Base-by-base conservation (phyloP, 2,888 invertebrate genomes). In the Torymus aiolomorphi region DNA sequence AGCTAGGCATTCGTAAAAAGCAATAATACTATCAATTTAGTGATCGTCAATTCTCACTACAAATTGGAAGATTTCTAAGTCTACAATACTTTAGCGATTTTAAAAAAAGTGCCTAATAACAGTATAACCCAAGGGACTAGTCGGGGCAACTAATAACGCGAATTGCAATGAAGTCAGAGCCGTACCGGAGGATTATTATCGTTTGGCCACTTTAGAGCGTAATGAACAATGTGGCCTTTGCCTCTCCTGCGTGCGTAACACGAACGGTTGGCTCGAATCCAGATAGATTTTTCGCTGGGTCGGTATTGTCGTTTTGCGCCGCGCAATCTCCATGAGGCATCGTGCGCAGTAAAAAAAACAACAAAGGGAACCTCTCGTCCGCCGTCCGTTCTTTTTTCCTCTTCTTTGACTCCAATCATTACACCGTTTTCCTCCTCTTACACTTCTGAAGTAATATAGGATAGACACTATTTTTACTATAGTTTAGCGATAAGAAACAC, bases 1-100 rank as follows among this genome's bases (percentile, higher is more conserved):
- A 89, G 89, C 88, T 87, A 87, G 87, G 85, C 83, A 84, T 85
- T 86, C 85, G 83, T 83, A 82, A 83, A 82, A 84, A 81, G 61
- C 20, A 61, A 71, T 52, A 61, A 72, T 65, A 66, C 66, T 54
- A 67, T 72, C 11, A 31, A 12, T 2, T 31, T 42, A 42, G 4
- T 42, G 42, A 42, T 42, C 42, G 4, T 42, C 8, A 42, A 42
- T 42, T 42, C 31, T 31, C 31, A 31, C 0, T 31, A 31, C 4
- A 31, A 31, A 31, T 31, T 31, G 1, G 5, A 31, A 31, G 3
- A 31, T 31, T 3, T 31, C 42, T 5, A 42, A 42, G 42, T 42
- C 5, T 42, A 31, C 31, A 31, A 31, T 31, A 42, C 8, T 42
- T 42, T 13, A 14, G 42, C 14, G n/a, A 31, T 42, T 63, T 16